Evolutionary conservation across 92 coral and sea anemone species (phyloP), one percentile per base, ranked within the genome.

Genomic region (Epizoanthus stellaris): DNA sequence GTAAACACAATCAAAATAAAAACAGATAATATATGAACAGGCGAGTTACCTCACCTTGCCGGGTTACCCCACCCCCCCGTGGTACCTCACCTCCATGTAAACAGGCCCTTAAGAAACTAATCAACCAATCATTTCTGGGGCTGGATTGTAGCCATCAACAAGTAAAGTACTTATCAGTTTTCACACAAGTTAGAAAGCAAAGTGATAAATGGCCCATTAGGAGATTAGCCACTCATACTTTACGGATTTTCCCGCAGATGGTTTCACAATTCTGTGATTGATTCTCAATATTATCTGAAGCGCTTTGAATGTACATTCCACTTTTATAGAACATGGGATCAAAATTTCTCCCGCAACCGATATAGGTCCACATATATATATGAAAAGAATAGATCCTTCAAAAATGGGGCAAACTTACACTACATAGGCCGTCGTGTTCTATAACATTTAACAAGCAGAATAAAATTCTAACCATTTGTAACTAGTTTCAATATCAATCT

Each of bases 141-240:
- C 56, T 16, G 77, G 19, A 43, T 49, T 8, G 1, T 45, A 72
- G 15, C 40, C 56, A 47, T 72, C 77, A 72, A 72, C 77, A 49
- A 72, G 38, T 6, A 20, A 52, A 43, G n/a, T n/a, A 47, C 56
- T 72, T 72, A 72, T 72, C 57, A 72, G 77, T 49, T 47, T 30
- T 11, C 3, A 11, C 77, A 72, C 77, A 42, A 47, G 77, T 14
- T 43, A 45, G 52, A 21, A 47, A 5, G 40, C 10, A 7, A n/a
- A 72, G 58, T 68, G 73, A 68, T 68, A 38, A 68, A 68, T 68
- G 49, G 73, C n/a, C 73, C 49, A 68, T 68, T 68, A 68, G 52
- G 47, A 5, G 73, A 68, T 68, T 38, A 68, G 3, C 73, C 20
- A 0, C 39, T 68, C 73, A 68, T 39, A 68, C 45, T 11, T 2